A percentile compares a stretch with the other conserved stretches of the same genome.
phyloP scores from a whole-genome alignment of 2,888 invertebrate genomes.

The Hemaris fuciformis region DNA sequence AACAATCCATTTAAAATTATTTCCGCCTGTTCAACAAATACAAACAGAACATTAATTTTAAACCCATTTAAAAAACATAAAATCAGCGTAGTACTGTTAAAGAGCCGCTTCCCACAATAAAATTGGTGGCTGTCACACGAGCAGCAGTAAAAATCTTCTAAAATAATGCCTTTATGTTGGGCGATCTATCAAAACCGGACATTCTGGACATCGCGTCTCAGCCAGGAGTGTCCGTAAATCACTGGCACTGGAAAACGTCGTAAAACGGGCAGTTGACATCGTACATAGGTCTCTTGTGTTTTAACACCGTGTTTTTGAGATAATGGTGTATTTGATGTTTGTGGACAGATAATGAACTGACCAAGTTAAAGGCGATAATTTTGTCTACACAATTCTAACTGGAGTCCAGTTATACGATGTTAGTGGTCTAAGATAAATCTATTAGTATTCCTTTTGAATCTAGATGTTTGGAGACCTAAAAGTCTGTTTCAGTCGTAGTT shows the following conservation, averaged over 20 bases:
- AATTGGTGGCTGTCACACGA: slow-evolving; percentile 28
- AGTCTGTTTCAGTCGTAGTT: too few species aligned
- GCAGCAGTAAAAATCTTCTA: slow-evolving; percentile 27
- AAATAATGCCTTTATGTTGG: slow-evolving; percentile 27
- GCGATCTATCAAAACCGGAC: slow-evolving; percentile 32
- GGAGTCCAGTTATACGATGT: background rate
- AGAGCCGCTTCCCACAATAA: slow-evolving; percentile 24
- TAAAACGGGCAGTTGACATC: slow-evolving; percentile 20
- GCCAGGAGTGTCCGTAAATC: slow-evolving; percentile 3
- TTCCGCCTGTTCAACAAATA: background rate
- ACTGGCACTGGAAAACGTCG: slow-evolving; percentile 8
- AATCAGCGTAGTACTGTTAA: background rate
- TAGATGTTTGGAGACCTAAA: too few species aligned
- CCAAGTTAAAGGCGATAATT: background rate
- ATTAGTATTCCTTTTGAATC: too few species aligned
- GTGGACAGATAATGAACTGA: background rate
- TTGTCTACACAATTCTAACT: background rate
- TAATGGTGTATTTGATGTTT: background rate
- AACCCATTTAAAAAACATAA: background rate
- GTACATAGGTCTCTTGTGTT: slow-evolving; percentile 21
- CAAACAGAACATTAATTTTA: background rate
- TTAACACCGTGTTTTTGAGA: slow-evolving; percentile 11
- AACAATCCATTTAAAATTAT: background rate
- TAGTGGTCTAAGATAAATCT: too few species aligned
- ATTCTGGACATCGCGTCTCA: slow-evolving; percentile 8